phyloP scores from a whole-genome alignment of 2,888 invertebrate genomes.

The Podabrus alpinus region DNA sequence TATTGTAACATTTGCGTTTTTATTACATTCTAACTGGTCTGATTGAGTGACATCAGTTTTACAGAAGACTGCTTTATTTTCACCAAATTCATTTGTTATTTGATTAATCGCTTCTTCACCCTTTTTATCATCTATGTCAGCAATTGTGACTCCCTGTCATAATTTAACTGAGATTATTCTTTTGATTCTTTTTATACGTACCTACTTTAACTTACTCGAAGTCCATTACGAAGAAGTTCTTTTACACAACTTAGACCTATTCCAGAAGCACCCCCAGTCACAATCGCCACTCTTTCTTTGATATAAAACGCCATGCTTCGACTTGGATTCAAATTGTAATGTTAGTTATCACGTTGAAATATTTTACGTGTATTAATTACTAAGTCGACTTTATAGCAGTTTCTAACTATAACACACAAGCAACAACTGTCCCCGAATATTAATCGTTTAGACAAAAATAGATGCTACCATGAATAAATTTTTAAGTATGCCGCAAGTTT shows the following conservation, averaged over 20 bases:
- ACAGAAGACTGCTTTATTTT: slow-evolving; percentile 69
- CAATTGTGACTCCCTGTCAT: slow-evolving; percentile 46
- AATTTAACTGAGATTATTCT: background rate
- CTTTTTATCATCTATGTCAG: slow-evolving; percentile 41
- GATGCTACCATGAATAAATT: background rate
- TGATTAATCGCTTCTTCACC: slow-evolving; percentile 67
- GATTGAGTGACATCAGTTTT: slow-evolving; percentile 75
- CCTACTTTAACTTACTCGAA: slow-evolving; percentile 12
- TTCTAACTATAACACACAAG: background rate
- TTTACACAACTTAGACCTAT: slow-evolving; percentile 17
- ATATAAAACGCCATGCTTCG: slow-evolving; percentile 5
- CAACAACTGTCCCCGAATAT: background rate
- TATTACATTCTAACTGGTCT: slow-evolving; percentile 71
- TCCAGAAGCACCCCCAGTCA: slow-evolving; percentile 21
- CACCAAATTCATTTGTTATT: slow-evolving; percentile 66
- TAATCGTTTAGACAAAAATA: background rate
- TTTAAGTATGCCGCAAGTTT: background rate
- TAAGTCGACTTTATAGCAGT: background rate
- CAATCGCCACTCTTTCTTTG: slow-evolving; percentile 19
- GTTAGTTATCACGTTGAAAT: background rate
- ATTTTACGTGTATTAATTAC: background rate
- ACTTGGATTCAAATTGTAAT: slow-evolving; percentile 4
- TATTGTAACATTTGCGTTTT: background rate
- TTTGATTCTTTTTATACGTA: background rate
- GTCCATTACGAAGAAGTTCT: slow-evolving; percentile 16